Evolutionary conservation across 2,113 vertebrate genomes (phyloP).

Genomic region (Hippolais icterina): DNA sequence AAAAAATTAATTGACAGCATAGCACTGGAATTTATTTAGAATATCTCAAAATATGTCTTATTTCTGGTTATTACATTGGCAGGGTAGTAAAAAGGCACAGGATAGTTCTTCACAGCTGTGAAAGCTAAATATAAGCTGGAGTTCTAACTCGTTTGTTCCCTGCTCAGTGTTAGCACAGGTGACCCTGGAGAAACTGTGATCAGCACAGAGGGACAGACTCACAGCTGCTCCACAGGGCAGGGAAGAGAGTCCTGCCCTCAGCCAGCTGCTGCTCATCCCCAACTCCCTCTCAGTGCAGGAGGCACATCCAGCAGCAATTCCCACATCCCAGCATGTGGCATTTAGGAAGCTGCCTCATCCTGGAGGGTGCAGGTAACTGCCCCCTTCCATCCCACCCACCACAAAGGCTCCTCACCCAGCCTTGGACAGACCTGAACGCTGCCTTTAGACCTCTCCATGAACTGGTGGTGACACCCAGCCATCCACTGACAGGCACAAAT

Average conservation of each 20-base stretch:
- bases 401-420: neutral
- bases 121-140: neutral
- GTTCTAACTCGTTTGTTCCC: neutral
- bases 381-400: neutral
- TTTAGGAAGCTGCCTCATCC: neutral
- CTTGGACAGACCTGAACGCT: neutral
- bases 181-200: neutral
- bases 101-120: neutral
- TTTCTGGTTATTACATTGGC: neutral
- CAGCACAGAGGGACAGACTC: neutral
- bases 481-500: neutral
- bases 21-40: neutral
- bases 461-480: neutral
- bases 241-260: neutral
- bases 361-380: neutral
- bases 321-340: rapidly evolving
- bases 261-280: neutral
- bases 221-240: rapidly evolving
- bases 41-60: neutral
- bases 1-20: neutral
- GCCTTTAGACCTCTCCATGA: neutral
- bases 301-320: neutral
- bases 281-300: rapidly evolving
- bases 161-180: neutral
- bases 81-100: neutral